Base-by-base conservation (phyloP, 2,113 vertebrate species). In the Lasiurus borealis region DNA sequence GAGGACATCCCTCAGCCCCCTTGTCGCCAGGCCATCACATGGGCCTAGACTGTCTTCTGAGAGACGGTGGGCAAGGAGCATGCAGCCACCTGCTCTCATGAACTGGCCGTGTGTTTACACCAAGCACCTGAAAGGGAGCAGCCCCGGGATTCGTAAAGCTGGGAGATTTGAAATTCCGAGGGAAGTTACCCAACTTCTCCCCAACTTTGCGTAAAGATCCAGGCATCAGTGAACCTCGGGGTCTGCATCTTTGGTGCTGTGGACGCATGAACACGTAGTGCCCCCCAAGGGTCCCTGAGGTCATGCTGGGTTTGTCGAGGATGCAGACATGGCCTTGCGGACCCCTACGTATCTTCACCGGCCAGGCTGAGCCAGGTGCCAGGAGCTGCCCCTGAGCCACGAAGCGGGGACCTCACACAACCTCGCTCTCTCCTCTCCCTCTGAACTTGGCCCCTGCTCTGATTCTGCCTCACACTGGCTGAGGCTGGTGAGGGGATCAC, bases 61-160 rank as follows among this genome's bases (percentile, higher is more conserved):
- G 13, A 59, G 81, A 27, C 0, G 0, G 50, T 1, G 16, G 13
- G 40, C 50, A 9, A 9, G 57, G 69, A 36, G 18, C 27, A 0
- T 0, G 16, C 31, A 54, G 88, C 62, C 1, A 46, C 73, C 62
- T 46, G 7, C 72, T 29, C 31, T 76, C 29, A 1, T 4, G 18
- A 14, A 4, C 5, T 0, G 2, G 34, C 31, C 4, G 0, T 0
- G 8, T 6, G 36, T 10, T 40, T 6, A 1, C 21, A 0, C 3
- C 21, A 50, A 71, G 46, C 2, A 4, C 0, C 31, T n/a, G 36
- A 12, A 14, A 44, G 9, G 54, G n/a, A 75, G 72, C 6, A 0
- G 3, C 44, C 27, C 36, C 19, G 34, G 44, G 86, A 31, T 12
- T 75, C 85, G 80, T 31, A 23, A 2, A 31, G 12, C 34, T 4